Evolutionary conservation across 2,797 vertebrate genomes (phyloP).

Genomic region (Prionace glauca): DNA sequence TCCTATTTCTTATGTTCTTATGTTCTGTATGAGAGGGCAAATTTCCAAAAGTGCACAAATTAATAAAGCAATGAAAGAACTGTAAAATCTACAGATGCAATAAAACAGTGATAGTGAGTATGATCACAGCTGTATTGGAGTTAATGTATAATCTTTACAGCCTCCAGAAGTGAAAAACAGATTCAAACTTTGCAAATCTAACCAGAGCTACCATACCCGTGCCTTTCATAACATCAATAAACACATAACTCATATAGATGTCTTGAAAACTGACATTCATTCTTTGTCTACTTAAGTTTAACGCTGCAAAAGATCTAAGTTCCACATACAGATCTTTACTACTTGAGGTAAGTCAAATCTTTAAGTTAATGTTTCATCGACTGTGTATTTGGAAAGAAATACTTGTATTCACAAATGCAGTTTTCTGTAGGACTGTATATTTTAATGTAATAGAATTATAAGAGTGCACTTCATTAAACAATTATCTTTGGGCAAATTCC

Average conservation of each 20-base stretch:
- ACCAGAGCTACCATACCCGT: neutral
- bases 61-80: neutral
- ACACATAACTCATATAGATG: neutral
- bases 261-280: neutral
- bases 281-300: neutral
- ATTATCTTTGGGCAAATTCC: neutral
- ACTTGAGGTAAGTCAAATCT: conserved; percentile 12
- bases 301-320: neutral
- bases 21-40: neutral
- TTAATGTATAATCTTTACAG: conserved; percentile 6
- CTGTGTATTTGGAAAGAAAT: neutral
- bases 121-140: neutral
- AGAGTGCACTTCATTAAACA: neutral
- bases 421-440: neutral
- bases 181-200: neutral
- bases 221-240: neutral
- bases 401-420: neutral
- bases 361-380: neutral
- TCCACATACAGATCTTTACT: neutral
- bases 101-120: neutral
- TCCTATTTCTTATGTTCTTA: no score
- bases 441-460: neutral
- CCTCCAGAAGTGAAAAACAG: neutral
- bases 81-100: neutral
- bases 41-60: neutral